Evolutionary conservation across 2,797 vertebrate species (phyloP).

Genomic region (Gymnoscopelus braueri): DNA sequence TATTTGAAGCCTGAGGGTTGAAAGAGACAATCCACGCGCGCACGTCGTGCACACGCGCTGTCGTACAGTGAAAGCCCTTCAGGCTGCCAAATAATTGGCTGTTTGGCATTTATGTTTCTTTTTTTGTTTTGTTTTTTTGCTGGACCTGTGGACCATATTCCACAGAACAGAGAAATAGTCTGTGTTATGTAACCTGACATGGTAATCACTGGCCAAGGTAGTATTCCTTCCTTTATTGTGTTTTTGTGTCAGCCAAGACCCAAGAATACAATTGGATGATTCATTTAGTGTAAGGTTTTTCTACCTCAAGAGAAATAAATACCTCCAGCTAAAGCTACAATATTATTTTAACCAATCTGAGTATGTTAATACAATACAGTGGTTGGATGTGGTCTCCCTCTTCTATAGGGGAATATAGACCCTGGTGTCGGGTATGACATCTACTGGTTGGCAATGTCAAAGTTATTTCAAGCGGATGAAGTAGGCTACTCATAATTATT

Average conservation of each 20-base stretch:
- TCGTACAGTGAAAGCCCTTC: constrained; percentile 56
- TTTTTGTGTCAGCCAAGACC: constrained; percentile 15
- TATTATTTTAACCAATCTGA: too few relatives aligned
- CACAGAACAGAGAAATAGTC: constrained; percentile 46
- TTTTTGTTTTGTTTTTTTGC: constrained; percentile 52
- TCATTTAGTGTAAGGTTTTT: constrained; percentile 2
- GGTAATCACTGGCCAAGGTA: constrained; percentile 33
- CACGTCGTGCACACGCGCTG: constrained; percentile 52
- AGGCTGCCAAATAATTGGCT: constrained; percentile 76
- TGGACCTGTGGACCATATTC: constrained; percentile 50
- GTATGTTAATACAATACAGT: too few relatives aligned
- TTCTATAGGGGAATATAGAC: too few relatives aligned
- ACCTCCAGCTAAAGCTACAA: too few relatives aligned
- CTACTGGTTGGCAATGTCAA: too few relatives aligned
- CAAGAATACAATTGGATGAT: constrained; percentile 11
- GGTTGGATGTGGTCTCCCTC: too few relatives aligned
- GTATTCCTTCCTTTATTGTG: constrained; percentile 19
- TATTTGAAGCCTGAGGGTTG: too few relatives aligned
- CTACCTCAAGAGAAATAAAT: background rate
- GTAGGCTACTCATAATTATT: too few relatives aligned
- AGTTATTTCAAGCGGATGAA: too few relatives aligned
- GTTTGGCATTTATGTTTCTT: constrained; percentile 71
- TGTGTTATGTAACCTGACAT: constrained; percentile 57
- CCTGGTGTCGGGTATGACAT: too few relatives aligned
- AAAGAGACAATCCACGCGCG: background rate